A percentile compares a stretch with the other conserved stretches of the same genome.
Evolutionary conservation across 2,888 invertebrate genomes (phyloP).

Genomic region (Leptinotarsa haldemani): DNA sequence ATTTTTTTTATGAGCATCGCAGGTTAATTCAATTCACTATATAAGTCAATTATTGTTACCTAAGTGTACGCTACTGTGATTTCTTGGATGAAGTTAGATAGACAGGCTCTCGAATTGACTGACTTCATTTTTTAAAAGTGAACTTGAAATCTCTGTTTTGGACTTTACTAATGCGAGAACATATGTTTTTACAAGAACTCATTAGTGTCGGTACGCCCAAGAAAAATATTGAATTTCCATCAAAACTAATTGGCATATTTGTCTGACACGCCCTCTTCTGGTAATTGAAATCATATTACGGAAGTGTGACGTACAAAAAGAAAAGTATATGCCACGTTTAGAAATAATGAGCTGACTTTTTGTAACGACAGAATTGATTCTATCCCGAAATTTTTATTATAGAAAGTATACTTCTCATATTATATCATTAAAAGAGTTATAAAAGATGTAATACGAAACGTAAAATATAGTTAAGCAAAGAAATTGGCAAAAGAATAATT

Average conservation of each 20-base stretch:
- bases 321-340: neutral
- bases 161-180: conserved; percentile 24
- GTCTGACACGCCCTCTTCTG: conserved; percentile 32
- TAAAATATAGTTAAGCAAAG: too few relatives aligned
- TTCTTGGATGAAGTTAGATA: conserved; percentile 25
- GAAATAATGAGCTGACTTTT: neutral
- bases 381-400: neutral
- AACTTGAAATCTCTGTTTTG: conserved; percentile 31
- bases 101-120: conserved; percentile 36
- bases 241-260: conserved; percentile 43
- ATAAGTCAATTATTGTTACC: neutral
- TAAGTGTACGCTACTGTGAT: neutral
- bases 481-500: neutral
- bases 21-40: neutral
- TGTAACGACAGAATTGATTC: neutral
- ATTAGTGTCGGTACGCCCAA: conserved; percentile 35
- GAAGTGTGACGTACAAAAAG: conserved; percentile 11
- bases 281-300: conserved; percentile 28
- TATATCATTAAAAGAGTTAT: neutral
- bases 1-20: too few relatives aligned
- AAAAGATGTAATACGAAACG: neutral
- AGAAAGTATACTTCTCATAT: neutral
- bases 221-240: conserved; percentile 42
- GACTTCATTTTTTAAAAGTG: conserved; percentile 33
- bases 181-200: conserved; percentile 39